A percentile compares a stretch with the other conserved stretches of the same genome.
These are phyloP conservation scores for Drosophila stalkeri DNA, from an alignment of 2,888 invertebrate species.

Conservation along the genomic window DNA sequence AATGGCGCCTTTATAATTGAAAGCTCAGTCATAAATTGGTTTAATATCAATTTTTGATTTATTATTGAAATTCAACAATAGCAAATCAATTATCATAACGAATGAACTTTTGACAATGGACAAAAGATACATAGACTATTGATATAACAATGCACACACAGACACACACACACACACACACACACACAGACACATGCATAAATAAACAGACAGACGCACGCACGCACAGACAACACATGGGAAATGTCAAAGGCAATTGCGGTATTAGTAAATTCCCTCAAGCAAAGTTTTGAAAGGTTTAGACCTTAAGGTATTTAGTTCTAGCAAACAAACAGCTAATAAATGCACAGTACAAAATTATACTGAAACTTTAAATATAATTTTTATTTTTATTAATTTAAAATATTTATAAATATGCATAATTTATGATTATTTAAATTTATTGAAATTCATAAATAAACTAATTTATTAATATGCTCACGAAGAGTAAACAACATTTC, in stretches of 20 bases:
- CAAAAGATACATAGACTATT: conserved; percentile 18
- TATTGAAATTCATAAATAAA: no score
- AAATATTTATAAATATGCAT: not conserved
- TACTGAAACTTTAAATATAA: not conserved
- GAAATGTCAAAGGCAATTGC: conserved; percentile 33
- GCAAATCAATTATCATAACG: conserved; percentile 55
- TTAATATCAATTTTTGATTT: conserved; percentile 37
- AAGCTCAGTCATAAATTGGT: conserved; percentile 21
- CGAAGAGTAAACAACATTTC: not conserved
- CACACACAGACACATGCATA: not conserved
- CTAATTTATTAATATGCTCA: no score
- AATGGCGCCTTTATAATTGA: conserved; percentile 25
- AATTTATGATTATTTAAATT: not conserved
- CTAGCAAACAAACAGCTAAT: conserved; percentile 1
- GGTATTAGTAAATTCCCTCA: conserved; percentile 18
- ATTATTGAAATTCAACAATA: conserved; percentile 38
- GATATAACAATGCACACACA: conserved; percentile 10
- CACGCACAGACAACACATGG: not conserved
- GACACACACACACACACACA: not conserved
- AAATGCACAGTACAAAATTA: not conserved
- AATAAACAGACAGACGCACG: not conserved
- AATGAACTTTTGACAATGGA: conserved; percentile 29
- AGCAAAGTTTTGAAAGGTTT: conserved; percentile 34
- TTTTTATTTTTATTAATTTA: not conserved
- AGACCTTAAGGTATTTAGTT: conserved; percentile 2